Base-by-base conservation (phyloP, 2,888 invertebrate species). In the Ditula angustiorana region DNA sequence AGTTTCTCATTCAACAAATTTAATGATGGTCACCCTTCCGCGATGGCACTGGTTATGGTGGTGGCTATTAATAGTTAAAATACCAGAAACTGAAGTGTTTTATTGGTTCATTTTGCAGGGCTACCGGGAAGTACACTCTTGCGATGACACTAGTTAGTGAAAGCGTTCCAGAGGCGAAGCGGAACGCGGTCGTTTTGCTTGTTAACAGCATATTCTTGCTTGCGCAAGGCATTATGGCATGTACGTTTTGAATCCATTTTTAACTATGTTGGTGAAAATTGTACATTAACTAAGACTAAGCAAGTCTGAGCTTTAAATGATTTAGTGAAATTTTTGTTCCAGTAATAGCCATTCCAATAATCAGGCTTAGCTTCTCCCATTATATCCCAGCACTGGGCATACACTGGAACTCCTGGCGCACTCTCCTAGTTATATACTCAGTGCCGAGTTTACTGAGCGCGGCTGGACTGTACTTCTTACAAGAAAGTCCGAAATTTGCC, bases 401-500 rank as follows among this genome's bases (percentile, higher is more conserved):
- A 71, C 83, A 85, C 21, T 94, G 95, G 78, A 94, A 94, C 75
- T 95, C 96, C 0, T 97, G 97, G 97, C 90, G 97, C 11, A 78
- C 96, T 1, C 94, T 96, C 68, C 78, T 96, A 13, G 83, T 95
- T 0, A 78, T 95, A 0, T 94, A 96, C 76, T 94, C 95, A 0
- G n/a, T 94, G 0, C 95, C 97, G 0, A 93, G 95, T 61, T 66
- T 96, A 0, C 55, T 95, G 2, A 93, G 95, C 0, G 93, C 95
- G 0, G 11, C 94, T 0, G 93, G 94, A 69, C 79, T 95, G n/a
- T 82, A 87, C 19, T 88, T 88, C 61, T 88, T 95, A 76, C 95
- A 96, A 0, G 97, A 97, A 82, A 97, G 96, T 71, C 97, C 97
- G 0, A 96, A 96, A 81, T 97, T 95, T 77, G 85, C 94, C 33